Conservation (phyloP, 1,140 invertebrate species). For the Brachionus asplanchnoidis region DNA sequence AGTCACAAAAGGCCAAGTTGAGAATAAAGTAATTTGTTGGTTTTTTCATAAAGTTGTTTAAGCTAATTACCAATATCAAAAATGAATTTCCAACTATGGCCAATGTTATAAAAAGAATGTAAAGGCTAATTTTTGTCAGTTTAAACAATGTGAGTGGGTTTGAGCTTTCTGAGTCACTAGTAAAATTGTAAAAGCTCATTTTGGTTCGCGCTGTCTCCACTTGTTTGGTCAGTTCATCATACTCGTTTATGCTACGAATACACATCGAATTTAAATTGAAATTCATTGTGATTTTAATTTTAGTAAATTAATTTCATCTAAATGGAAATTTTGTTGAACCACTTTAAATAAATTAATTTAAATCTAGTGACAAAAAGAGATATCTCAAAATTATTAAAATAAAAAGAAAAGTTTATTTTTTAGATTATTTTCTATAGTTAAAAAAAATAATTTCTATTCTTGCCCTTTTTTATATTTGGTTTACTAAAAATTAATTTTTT, state of each 20-base stretch:
- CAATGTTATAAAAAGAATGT: neutral
- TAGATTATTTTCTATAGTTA: too few relatives aligned
- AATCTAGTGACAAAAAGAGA: too few relatives aligned
- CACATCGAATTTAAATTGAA: neutral
- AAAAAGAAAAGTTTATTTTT: too few relatives aligned
- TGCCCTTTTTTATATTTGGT: too few relatives aligned
- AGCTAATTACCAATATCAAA: neutral
- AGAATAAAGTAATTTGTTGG: constrained; percentile 27
- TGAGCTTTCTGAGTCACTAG: neutral
- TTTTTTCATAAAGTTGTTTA: constrained; percentile 3
- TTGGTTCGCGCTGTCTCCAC: neutral
- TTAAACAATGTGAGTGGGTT: neutral
- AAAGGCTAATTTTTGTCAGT: neutral
- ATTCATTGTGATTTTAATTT: neutral
- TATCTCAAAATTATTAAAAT: too few relatives aligned
- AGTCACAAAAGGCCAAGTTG: neutral
- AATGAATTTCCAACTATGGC: neutral
- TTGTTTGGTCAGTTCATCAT: neutral
- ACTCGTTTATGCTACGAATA: neutral
- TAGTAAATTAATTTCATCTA: neutral
- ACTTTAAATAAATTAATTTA: too few relatives aligned
- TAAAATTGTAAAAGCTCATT: constrained; percentile 22
- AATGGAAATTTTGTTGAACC: too few relatives aligned
- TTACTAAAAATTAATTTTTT: too few relatives aligned
- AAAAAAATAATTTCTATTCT: too few relatives aligned